Base-by-base conservation (phyloP, 2,888 invertebrate species). In the Bimastos eiseni region DNA sequence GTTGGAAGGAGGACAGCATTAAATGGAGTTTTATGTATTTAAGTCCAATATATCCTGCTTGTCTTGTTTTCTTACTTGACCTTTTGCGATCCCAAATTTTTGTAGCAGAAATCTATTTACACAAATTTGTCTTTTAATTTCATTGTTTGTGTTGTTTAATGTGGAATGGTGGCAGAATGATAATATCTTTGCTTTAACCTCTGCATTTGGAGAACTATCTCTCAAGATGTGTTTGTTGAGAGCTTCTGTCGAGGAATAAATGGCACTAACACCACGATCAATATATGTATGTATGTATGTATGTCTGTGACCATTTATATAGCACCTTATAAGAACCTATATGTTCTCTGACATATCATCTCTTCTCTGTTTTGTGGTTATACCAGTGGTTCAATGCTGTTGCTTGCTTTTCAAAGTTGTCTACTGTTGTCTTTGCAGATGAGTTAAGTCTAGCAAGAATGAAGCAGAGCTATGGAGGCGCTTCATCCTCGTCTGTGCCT, bases 401-500 rank as follows among this genome's bases (percentile, higher is more conserved):
- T 86, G 5, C 49, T 41, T 11, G 30, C 15, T 30, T 15, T 33
- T 84, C 15, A 36, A 0, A 86, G 4, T 86, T 34, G 8, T 70
- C 70, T 70, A 17, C n/a, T n/a, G 21, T 86, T 86, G 84, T 86
- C 33, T 86, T 86, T 86, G 4, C 70, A 86, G 86, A 86, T 24
- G 36, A 86, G 21, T 86, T 86, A 8, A 86, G 86, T 86, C 37
- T 86, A 36, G 86, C 21, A 8, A 36, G 24, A 86, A 34, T 86
- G 37, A 86, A 86, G 36, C 34, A 37, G 86, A 86, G 86, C 37
- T 86, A 86, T 19, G 86, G 86, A 86, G 86, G 34, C 24, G 86
- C 70, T 70, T 70, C 70, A 70, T 70, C 30, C 8, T 70, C 30
- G 5, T 8, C 70, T 30, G 70, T 13, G n/a, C 70, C 70, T 70